Evolutionary conservation across 2,888 invertebrate genomes (phyloP).

Genomic region (Heliconius erato): DNA sequence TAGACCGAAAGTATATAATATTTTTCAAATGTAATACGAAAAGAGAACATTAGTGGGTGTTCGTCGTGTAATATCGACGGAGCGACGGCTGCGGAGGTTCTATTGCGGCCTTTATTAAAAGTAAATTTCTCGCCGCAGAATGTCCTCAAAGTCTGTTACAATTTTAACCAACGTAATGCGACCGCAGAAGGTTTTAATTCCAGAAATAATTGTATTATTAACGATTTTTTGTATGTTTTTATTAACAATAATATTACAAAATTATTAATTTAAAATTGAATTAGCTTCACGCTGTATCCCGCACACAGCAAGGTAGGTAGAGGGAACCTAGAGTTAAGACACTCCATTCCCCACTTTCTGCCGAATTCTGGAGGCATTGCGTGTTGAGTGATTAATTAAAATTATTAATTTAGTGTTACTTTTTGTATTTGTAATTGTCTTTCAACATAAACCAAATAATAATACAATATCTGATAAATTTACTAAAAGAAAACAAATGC

Average conservation of each 20-base stretch:
- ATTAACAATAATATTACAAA: no score
- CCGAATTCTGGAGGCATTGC: no score
- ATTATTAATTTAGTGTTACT: no score
- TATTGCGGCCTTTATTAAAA: conserved; percentile 83
- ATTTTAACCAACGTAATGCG: conserved; percentile 53
- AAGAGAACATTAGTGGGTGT: conserved; percentile 82
- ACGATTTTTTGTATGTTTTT: neutral
- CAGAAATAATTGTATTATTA: conserved; percentile 14
- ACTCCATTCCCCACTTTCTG: no score
- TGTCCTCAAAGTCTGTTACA: conserved; percentile 73
- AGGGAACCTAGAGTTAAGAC: no score
- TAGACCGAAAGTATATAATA: conserved; percentile 81
- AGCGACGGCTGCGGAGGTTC: conserved; percentile 77
- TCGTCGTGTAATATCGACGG: conserved; percentile 77
- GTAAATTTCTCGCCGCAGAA: conserved; percentile 82
- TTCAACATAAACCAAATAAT: no score
- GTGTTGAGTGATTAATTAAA: no score
- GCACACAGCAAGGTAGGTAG: no score
- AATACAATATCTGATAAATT: neutral
- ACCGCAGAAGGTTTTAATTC: conserved; percentile 34
- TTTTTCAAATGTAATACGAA: conserved; percentile 81
- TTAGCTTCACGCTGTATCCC: no score
- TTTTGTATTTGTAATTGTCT: no score
- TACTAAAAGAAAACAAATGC: neutral
- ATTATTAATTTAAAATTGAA: no score